These are phyloP conservation scores for Selene dorsalis DNA, from an alignment of 2,797 vertebrate species.

Conservation along the genomic window DNA sequence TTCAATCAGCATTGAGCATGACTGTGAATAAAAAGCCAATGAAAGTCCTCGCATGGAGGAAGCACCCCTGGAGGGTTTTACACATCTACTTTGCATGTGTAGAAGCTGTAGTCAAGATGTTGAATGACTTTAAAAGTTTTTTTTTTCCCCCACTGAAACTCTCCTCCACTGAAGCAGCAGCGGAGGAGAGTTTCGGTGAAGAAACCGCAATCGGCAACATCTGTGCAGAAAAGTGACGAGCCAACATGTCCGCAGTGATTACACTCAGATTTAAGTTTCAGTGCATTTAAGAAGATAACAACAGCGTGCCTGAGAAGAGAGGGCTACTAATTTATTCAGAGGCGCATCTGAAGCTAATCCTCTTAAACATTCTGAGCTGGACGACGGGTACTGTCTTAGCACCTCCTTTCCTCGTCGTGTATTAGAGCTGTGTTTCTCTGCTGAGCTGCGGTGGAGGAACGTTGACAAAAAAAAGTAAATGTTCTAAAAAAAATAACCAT, in stretches of 20 bases:
- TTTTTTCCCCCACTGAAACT: no score
- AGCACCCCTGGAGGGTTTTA: constrained; percentile 18
- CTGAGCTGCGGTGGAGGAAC: background rate
- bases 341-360: background rate
- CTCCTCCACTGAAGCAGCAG: constrained; percentile 12
- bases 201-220: constrained; percentile 18
- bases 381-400: background rate
- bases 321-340: background rate
- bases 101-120: constrained; percentile 17
- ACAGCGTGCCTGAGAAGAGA: background rate
- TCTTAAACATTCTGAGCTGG: background rate
- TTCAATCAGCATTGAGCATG: constrained; percentile 29
- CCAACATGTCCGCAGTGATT: constrained; percentile 24
- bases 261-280: background rate
- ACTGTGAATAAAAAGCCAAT: constrained; percentile 53
- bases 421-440: background rate
- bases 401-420: background rate
- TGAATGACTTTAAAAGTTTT: constrained; percentile 10
- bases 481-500: background rate
- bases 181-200: constrained; percentile 19
- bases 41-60: constrained; percentile 37
- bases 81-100: constrained; percentile 6
- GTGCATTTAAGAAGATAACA: constrained; percentile 8
- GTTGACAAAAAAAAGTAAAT: background rate
- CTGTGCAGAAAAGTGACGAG: constrained; percentile 32